These are phyloP conservation scores for Amphipyra berbera DNA, from an alignment of 2,888 invertebrate genomes.

Conservation along the genomic window DNA sequence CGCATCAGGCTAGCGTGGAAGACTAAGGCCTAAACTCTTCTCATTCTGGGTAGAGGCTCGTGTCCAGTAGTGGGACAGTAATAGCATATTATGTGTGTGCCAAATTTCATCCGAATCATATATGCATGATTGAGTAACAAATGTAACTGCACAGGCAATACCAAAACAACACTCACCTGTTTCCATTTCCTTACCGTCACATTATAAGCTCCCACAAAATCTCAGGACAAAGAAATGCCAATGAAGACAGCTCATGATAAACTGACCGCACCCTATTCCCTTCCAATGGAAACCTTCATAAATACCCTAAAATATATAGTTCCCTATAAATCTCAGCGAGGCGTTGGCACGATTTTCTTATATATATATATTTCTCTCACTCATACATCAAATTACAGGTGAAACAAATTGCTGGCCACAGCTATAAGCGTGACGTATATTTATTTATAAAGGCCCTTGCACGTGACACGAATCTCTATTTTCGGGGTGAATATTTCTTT, in stretches of 20 bases:
- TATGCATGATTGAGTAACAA: too few relatives aligned
- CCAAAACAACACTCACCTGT: constrained; percentile 2
- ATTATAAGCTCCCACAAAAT: constrained; percentile 17
- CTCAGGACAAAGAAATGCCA: constrained; percentile 51
- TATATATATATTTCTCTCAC: constrained; percentile 59
- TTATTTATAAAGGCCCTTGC: constrained; percentile 75
- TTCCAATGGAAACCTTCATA: constrained; percentile 49
- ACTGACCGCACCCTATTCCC: constrained; percentile 35
- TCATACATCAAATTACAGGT: constrained; percentile 84
- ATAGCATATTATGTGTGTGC: too few relatives aligned
- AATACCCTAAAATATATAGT: constrained; percentile 53
- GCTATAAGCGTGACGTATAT: constrained; percentile 79
- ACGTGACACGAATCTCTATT: constrained; percentile 70
- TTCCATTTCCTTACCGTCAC: not conserved
- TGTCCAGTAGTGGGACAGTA: too few relatives aligned
- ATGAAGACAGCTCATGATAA: constrained; percentile 57
- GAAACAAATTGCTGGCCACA: constrained; percentile 77
- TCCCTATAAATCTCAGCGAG: constrained; percentile 52
- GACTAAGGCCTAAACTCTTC: too few relatives aligned
- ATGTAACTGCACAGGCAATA: too few relatives aligned
- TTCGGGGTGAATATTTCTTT: constrained; percentile 41
- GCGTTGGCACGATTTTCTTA: constrained; percentile 58
- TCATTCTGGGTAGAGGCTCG: too few relatives aligned
- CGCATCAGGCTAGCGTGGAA: too few relatives aligned
- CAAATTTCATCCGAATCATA: too few relatives aligned